Evolutionary conservation across 2,113 vertebrate species (phyloP).

Genomic region (Lagopus leucura): DNA sequence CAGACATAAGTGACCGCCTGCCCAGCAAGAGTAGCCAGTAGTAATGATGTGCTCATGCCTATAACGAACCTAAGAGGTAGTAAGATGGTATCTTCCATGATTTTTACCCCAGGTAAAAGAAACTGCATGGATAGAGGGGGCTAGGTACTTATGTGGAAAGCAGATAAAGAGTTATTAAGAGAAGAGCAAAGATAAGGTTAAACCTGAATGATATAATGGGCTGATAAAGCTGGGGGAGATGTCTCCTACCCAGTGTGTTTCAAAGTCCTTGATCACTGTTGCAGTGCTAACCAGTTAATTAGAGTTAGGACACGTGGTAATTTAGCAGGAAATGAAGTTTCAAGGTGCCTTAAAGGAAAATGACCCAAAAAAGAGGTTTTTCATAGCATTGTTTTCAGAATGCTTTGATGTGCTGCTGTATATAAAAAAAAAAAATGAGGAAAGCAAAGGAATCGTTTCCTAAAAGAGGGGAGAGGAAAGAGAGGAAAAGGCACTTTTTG

Average conservation of each 20-base stretch:
- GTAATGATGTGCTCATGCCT: not conserved
- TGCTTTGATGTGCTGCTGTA: not conserved
- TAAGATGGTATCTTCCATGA: not conserved
- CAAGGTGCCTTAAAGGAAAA: not conserved
- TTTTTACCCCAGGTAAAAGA: accelerated
- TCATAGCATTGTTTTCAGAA: not conserved
- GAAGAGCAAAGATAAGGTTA: not conserved
- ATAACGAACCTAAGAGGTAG: not conserved
- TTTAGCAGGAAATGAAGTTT: conserved; percentile 2
- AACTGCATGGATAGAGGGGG: not conserved
- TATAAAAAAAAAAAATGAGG: not conserved
- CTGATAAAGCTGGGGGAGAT: conserved; percentile 25
- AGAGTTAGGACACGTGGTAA: not conserved
- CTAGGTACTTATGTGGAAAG: not conserved
- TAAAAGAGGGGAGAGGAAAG: not conserved
- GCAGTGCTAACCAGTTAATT: conserved; percentile 15
- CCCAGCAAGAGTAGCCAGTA: not conserved
- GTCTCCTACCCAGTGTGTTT: not conserved
- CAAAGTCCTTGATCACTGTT: conserved; percentile 37
- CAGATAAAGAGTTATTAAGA: not conserved
- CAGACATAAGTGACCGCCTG: not conserved
- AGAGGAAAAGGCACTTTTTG: not conserved
- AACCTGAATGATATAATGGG: not conserved
- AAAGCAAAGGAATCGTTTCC: not conserved
- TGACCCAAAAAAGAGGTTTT: not conserved